Evolutionary conservation across 37 sponge, comb jelly and placozoan genomes (phyloP).

Genomic region (Axinella damicornis): DNA sequence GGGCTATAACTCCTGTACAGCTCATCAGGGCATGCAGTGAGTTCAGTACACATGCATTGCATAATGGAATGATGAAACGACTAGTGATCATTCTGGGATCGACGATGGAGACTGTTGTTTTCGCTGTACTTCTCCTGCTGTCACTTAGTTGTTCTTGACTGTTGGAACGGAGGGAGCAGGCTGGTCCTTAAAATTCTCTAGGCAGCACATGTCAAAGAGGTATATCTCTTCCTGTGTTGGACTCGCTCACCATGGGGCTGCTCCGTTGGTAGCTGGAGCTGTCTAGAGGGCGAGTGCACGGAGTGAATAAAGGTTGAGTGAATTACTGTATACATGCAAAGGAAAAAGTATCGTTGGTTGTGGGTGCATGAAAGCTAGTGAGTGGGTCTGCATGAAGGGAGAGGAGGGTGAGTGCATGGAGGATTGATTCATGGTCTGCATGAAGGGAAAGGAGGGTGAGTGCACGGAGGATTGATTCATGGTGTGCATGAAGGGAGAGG

Average conservation of each 20-base stretch:
- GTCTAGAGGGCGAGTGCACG: too few relatives aligned
- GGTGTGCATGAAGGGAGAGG: too few relatives aligned
- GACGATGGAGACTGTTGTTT: neutral
- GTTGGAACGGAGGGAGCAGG: neutral
- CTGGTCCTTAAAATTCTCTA: constrained; percentile 32
- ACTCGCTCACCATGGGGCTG: constrained; percentile 74
- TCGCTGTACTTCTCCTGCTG: neutral
- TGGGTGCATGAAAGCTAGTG: neutral
- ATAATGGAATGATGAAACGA: too few relatives aligned
- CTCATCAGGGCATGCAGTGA: too few relatives aligned
- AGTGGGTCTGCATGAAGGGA: neutral
- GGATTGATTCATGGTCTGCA: neutral
- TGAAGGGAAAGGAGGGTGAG: neutral
- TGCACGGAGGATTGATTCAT: too few relatives aligned
- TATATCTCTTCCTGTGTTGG: constrained; percentile 64
- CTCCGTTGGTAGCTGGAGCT: constrained; percentile 20
- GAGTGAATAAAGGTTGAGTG: too few relatives aligned
- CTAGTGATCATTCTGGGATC: neutral
- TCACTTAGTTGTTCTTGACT: neutral
- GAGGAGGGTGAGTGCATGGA: neutral
- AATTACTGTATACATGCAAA: too few relatives aligned
- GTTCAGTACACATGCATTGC: too few relatives aligned
- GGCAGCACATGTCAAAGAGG: constrained; percentile 58
- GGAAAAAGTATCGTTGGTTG: too few relatives aligned
- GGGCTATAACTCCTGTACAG: too few relatives aligned